phyloP scores from a whole-genome alignment of 2,113 vertebrate species.

The Vulpes lagopus region DNA sequence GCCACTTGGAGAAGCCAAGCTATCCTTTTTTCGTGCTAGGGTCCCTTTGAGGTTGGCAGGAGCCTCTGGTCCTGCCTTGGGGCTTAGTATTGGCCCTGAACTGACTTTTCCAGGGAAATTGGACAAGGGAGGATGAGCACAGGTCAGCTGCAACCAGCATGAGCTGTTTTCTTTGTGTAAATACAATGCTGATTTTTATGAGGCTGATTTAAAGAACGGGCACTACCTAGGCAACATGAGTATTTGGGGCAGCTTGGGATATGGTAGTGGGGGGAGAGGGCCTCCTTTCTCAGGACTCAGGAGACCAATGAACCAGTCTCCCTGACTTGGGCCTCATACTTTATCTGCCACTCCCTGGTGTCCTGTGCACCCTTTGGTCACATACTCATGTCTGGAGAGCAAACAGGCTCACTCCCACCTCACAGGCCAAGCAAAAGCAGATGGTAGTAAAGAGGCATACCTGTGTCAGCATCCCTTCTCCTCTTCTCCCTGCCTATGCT shows the following conservation, averaged over 20 bases:
- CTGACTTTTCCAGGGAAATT: constrained; percentile 13
- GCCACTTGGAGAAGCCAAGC: background rate
- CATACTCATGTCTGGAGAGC: background rate
- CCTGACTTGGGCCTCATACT: background rate
- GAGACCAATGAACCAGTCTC: constrained; percentile 49
- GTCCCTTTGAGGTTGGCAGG: background rate
- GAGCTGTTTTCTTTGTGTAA: constrained; percentile 22
- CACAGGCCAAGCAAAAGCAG: background rate
- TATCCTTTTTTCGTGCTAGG: constrained; percentile 20
- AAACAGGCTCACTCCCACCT: background rate
- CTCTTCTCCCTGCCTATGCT: background rate
- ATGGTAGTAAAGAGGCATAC: background rate
- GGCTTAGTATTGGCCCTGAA: background rate
- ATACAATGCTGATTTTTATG: background rate
- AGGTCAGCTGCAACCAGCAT: background rate
- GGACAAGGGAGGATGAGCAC: background rate
- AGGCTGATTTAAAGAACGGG: constrained; percentile 38
- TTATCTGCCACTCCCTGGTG: background rate
- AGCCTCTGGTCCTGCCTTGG: constrained; percentile 46
- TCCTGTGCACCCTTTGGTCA: background rate
- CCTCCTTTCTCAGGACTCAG: constrained; percentile 62
- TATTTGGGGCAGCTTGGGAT: constrained; percentile 57
- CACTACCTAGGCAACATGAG: background rate
- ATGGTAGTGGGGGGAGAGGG: background rate
- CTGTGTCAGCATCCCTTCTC: background rate